Evolutionary conservation across 2,797 vertebrate species (phyloP).

Genomic region (Urophycis tenuis): DNA sequence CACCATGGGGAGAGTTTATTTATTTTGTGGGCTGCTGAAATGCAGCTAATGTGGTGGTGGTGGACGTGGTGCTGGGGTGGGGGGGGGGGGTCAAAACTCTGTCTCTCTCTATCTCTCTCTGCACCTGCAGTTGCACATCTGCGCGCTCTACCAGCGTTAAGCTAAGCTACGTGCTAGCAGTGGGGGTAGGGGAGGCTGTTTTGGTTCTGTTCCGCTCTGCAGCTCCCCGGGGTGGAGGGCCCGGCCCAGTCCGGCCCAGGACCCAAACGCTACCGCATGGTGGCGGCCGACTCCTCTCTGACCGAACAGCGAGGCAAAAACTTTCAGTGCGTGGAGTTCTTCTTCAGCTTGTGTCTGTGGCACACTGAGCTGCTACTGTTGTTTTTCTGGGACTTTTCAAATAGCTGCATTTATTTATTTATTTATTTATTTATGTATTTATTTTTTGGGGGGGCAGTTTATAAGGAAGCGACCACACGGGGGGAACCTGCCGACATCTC

Average conservation of each 20-base stretch:
- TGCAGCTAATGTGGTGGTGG: background rate
- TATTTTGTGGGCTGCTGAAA: background rate
- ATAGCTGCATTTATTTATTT: slow-evolving; percentile 19
- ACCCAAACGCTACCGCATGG: background rate
- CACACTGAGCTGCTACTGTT: background rate
- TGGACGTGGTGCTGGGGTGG: no score
- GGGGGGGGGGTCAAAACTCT: background rate
- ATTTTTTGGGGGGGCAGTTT: no score
- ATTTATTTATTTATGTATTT: no score
- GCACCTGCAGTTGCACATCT: background rate
- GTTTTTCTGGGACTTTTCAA: slow-evolving; percentile 5
- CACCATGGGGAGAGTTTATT: slow-evolving; percentile 19
- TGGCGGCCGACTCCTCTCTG: background rate
- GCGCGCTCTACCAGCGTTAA: slow-evolving; percentile 13
- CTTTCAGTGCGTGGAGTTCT: background rate
- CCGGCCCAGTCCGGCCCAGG: background rate
- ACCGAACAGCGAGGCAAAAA: background rate
- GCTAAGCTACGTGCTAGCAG: slow-evolving; percentile 32
- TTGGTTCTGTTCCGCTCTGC: background rate
- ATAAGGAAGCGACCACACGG: slow-evolving; percentile 53
- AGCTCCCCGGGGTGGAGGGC: background rate
- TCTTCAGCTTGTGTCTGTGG: background rate
- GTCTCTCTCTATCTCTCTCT: slow-evolving; percentile 23
- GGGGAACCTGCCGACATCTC: background rate
- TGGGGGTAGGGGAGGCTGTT: slow-evolving; percentile 15